Conservation (phyloP, 2,113 vertebrate genomes). For the Rhipidura dahli region DNA sequence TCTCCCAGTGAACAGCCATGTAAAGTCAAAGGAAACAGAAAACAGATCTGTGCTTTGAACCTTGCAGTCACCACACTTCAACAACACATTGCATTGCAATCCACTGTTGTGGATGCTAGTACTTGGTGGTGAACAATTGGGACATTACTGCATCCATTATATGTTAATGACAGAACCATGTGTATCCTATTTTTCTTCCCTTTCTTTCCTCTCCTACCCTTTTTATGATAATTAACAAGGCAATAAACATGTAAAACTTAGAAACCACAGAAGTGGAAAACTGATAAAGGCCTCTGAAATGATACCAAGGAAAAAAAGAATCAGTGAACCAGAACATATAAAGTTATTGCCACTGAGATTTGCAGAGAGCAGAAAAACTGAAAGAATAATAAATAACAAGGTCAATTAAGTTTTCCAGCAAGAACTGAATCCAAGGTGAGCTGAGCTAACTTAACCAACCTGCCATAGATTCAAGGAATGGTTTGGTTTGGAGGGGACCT, state of each 20-base stretch:
- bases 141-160: neutral
- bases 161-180: neutral
- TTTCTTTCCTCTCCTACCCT: neutral
- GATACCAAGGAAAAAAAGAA: neutral
- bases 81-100: neutral
- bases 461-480: neutral
- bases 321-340: slow-evolving; percentile 8
- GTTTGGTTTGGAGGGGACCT: neutral
- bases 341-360: slow-evolving; percentile 14
- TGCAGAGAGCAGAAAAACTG: neutral
- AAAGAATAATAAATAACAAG: slow-evolving; percentile 13
- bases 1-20: neutral
- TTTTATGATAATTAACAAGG: slow-evolving; percentile 37
- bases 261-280: slow-evolving; percentile 54
- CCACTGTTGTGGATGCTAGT: neutral
- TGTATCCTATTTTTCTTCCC: neutral
- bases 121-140: slow-evolving; percentile 23
- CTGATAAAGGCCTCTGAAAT: slow-evolving; percentile 31
- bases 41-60: slow-evolving; percentile 8
- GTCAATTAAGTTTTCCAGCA: neutral
- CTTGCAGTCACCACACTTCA: neutral
- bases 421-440: neutral
- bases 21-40: slow-evolving; percentile 27
- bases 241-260: slow-evolving; percentile 51
- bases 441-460: neutral